phyloP scores from a whole-genome alignment of 2,888 invertebrate genomes.

The Drosophila demipolita region DNA sequence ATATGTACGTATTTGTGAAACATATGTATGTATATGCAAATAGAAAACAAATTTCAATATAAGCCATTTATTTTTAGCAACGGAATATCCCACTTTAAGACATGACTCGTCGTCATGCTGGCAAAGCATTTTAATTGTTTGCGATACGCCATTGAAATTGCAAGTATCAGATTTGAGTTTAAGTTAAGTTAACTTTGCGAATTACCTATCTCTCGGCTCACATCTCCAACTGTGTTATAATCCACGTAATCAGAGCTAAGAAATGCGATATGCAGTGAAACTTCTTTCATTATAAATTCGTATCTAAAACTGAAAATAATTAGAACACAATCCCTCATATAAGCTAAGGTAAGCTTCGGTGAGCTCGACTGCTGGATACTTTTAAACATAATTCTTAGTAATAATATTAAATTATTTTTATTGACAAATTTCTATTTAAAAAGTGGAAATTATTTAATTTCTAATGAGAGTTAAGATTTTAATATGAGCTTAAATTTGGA shows the following conservation, averaged over 20 bases:
- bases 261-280: not conserved
- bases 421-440: not conserved
- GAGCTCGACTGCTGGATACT: not conserved
- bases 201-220: not conserved
- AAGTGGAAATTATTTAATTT: no score
- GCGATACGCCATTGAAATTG: slow-evolving; percentile 14
- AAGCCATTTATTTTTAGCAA: slow-evolving; percentile 33
- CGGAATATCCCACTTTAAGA: slow-evolving; percentile 19
- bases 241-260: not conserved
- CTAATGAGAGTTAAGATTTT: not conserved
- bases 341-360: not conserved
- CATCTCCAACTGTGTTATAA: slow-evolving; percentile 1
- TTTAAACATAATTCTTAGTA: not conserved
- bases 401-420: not conserved
- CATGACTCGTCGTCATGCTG: slow-evolving; percentile 38
- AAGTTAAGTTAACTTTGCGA: not conserved
- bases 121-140: slow-evolving; percentile 61
- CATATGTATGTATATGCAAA: slow-evolving; percentile 26
- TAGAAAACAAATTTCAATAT: slow-evolving; percentile 40
- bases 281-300: not conserved
- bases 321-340: not conserved
- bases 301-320: not conserved
- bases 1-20: not conserved
- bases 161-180: not conserved
- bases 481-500: not conserved